These are phyloP conservation scores for Caenorhabditis becei DNA, from an alignment of 2,888 invertebrate species.

Conservation along the genomic window DNA sequence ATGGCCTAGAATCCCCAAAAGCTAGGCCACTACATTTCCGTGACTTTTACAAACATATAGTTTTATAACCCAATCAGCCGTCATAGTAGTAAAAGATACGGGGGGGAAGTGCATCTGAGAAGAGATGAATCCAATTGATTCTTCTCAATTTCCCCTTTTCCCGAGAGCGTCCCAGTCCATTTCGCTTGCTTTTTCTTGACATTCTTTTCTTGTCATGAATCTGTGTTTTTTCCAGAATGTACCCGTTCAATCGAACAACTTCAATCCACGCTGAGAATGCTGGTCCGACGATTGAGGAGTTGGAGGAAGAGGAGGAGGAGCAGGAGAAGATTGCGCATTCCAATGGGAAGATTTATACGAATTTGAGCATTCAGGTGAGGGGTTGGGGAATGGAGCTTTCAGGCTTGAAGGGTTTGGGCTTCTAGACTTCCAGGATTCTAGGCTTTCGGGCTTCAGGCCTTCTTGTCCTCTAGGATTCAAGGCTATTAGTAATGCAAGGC, in stretches of 20 bases:
- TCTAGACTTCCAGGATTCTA: too few relatives aligned
- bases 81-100: too few relatives aligned
- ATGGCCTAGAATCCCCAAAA: too few relatives aligned
- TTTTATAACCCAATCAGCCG: too few relatives aligned
- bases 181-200: neutral
- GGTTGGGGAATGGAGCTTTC: neutral
- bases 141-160: constrained; percentile 21
- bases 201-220: neutral
- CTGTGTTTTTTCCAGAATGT: constrained; percentile 45
- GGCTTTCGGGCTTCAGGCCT: too few relatives aligned
- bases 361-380: constrained; percentile 29
- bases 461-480: too few relatives aligned
- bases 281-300: constrained; percentile 12
- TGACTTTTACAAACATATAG: too few relatives aligned
- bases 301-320: constrained; percentile 21
- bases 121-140: constrained; percentile 37
- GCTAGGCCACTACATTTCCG: too few relatives aligned
- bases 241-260: constrained; percentile 66
- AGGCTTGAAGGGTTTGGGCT: too few relatives aligned
- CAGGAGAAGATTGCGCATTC: neutral
- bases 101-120: constrained; percentile 28
- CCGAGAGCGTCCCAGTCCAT: neutral
- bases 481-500: too few relatives aligned
- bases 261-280: constrained; percentile 60
- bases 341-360: constrained; percentile 39